Percentiles rank a stretch among this genome's conserved stretches.
Evolutionary conservation across 2,888 invertebrate species (phyloP).

Genomic region (Nomada ruficornis): DNA sequence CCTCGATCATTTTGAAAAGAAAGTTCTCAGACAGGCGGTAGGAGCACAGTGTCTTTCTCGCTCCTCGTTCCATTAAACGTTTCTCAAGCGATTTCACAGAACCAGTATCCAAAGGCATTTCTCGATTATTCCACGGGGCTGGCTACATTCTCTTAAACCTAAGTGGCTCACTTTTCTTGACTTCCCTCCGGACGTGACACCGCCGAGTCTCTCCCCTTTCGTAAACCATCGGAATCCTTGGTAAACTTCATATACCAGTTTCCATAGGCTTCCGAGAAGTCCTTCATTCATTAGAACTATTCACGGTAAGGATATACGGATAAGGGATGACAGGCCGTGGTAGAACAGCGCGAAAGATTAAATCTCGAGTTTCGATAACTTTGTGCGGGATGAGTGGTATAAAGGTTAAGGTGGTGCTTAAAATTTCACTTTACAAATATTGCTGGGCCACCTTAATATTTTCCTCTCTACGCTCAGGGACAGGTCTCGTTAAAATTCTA

Average conservation of each 20-base stretch:
- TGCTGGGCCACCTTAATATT: not conserved
- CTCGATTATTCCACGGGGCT: slow-evolving; percentile 62
- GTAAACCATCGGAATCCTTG: slow-evolving; percentile 60
- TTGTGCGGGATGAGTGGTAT: not conserved
- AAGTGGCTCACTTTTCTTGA: slow-evolving; percentile 65
- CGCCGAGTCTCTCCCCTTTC: slow-evolving; percentile 38
- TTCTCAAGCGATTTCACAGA: slow-evolving; percentile 66
- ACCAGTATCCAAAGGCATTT: slow-evolving; percentile 65
- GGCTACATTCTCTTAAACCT: slow-evolving; percentile 66
- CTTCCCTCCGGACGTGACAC: slow-evolving; percentile 55
- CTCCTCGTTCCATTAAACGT: slow-evolving; percentile 58
- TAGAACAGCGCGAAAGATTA: slow-evolving; percentile 17
- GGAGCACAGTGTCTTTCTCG: slow-evolving; percentile 2
- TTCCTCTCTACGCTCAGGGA: not conserved
- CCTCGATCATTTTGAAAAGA: slow-evolving; percentile 42
- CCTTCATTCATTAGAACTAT: slow-evolving; percentile 57
- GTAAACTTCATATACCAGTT: slow-evolving; percentile 55
- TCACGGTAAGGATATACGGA: slow-evolving; percentile 10
- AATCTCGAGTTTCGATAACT: slow-evolving; percentile 20
- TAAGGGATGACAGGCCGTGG: not conserved
- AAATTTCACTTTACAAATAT: not conserved
- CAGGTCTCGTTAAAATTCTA: not conserved
- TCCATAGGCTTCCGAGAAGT: slow-evolving; percentile 37
- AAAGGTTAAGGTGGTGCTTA: not conserved
- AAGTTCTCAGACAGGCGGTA: slow-evolving; percentile 31